Conservation (phyloP, 1,140 invertebrate species). For the Drosophila lowei region DNA sequence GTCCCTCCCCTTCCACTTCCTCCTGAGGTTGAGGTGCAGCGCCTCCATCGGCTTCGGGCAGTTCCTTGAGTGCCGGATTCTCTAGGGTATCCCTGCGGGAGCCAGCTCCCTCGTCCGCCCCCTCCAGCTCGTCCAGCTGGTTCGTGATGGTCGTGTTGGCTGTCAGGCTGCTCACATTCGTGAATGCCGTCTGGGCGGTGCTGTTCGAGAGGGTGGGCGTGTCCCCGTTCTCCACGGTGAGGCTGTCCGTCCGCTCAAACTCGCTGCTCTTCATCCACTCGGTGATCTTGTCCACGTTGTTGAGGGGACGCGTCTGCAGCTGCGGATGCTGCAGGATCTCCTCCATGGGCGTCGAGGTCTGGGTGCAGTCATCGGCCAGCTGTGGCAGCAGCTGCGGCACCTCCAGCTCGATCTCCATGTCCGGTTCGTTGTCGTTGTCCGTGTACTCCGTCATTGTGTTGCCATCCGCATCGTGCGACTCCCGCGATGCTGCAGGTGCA, state of each 20-base stretch:
- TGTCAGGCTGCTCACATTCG: constrained; percentile 67
- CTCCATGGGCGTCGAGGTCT: constrained; percentile 78
- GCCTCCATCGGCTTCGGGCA: constrained; percentile 33
- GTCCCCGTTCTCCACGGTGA: constrained; percentile 77
- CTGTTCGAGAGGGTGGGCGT: constrained; percentile 52
- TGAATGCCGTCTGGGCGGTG: constrained; percentile 69
- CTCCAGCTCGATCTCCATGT: constrained; percentile 75
- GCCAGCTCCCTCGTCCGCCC: constrained; percentile 86
- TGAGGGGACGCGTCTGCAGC: constrained; percentile 53
- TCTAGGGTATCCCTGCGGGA: constrained; percentile 84
- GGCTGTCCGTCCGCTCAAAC: constrained; percentile 76
- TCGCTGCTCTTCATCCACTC: constrained; percentile 81
- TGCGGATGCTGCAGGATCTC: constrained; percentile 70
- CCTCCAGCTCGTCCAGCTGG: constrained; percentile 82
- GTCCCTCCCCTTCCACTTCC: no score
- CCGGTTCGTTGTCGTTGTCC: constrained; percentile 65
- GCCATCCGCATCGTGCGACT: constrained; percentile 58
- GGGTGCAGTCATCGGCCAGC: constrained; percentile 68
- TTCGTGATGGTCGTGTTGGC: constrained; percentile 76
- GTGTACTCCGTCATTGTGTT: constrained; percentile 65
- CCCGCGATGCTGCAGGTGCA: constrained; percentile 54
- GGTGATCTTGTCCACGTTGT: constrained; percentile 75
- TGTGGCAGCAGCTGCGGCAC: constrained; percentile 67
- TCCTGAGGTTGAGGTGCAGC: no score
- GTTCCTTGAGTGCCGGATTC: constrained; percentile 74